A percentile compares a stretch with the other conserved stretches of the same genome.
These are phyloP conservation scores for Phrynocephalus vlangalii DNA, from an alignment of 2,797 vertebrate species.

Conservation along the genomic window DNA sequence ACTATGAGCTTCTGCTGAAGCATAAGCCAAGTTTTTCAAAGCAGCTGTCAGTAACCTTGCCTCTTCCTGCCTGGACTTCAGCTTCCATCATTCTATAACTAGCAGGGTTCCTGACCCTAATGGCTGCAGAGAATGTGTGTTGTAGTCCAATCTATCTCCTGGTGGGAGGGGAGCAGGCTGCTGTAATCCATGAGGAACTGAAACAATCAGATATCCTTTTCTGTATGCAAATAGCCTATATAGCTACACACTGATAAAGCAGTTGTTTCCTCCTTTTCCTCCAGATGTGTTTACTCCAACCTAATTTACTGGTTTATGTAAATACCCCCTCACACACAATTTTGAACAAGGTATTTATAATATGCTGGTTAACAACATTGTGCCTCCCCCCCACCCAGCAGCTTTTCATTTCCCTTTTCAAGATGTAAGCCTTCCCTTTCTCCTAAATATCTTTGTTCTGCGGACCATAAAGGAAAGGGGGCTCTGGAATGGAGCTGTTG, in stretches of 20 bases:
- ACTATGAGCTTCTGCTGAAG: neutral
- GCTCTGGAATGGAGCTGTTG: conserved; percentile 9
- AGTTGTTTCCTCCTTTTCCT: conserved; percentile 42
- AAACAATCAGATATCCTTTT: conserved; percentile 26
- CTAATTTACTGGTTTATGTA: conserved; percentile 39
- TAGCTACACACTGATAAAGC: conserved; percentile 34
- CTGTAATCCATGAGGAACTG: neutral
- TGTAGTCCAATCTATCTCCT: neutral
- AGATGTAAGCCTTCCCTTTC: conserved; percentile 31
- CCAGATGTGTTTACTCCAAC: conserved; percentile 47
- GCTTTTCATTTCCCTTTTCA: conserved; percentile 30
- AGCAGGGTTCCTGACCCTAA: neutral
- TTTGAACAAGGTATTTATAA: conserved; percentile 49
- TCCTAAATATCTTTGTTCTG: conserved; percentile 40
- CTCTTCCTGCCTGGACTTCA: neutral
- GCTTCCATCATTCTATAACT: too few relatives aligned
- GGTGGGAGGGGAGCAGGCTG: too few relatives aligned
- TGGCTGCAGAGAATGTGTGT: neutral
- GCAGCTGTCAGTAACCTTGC: neutral
- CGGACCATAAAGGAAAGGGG: neutral
- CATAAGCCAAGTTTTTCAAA: neutral
- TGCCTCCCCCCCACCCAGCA: conserved; percentile 11
- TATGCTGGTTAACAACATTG: conserved; percentile 52
- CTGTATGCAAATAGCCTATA: neutral
- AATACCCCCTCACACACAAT: conserved; percentile 33